Conservation (phyloP, 2,113 vertebrate species). For the Scolopax mira region DNA sequence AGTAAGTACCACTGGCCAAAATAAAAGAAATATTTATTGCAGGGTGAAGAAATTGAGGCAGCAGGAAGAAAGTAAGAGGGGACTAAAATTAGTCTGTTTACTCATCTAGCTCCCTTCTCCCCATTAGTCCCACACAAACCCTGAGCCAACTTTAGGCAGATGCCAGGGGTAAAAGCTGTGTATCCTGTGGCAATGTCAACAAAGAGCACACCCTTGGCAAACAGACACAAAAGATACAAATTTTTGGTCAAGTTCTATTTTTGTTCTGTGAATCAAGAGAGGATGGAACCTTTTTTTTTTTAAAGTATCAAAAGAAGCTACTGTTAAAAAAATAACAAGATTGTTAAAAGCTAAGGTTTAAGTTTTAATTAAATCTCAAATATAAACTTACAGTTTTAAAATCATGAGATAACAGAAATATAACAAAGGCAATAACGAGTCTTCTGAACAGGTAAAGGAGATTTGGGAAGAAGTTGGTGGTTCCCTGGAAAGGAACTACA, state of each 20-base stretch:
- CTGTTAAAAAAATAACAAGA: background rate
- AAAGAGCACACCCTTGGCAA: background rate
- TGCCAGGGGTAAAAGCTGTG: conserved; percentile 12
- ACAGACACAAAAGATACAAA: background rate
- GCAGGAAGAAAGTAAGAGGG: background rate
- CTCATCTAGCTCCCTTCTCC: background rate
- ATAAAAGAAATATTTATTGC: background rate
- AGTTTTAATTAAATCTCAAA: background rate
- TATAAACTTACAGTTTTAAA: background rate
- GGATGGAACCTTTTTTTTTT: background rate
- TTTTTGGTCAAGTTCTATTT: background rate
- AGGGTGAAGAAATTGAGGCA: background rate
- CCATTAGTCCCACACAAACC: background rate
- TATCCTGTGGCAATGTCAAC: background rate
- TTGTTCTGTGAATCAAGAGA: background rate
- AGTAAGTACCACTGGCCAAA: background rate
- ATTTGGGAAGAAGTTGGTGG: background rate
- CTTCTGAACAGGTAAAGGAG: background rate
- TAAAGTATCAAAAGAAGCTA: background rate
- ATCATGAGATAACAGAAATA: background rate
- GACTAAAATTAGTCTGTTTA: background rate
- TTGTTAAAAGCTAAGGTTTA: background rate
- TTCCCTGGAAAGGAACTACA: background rate
- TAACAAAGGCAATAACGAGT: background rate
- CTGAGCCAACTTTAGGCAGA: background rate